Evolutionary conservation across 2,888 invertebrate genomes (phyloP).

Genomic region (Exocentrus adspersus): DNA sequence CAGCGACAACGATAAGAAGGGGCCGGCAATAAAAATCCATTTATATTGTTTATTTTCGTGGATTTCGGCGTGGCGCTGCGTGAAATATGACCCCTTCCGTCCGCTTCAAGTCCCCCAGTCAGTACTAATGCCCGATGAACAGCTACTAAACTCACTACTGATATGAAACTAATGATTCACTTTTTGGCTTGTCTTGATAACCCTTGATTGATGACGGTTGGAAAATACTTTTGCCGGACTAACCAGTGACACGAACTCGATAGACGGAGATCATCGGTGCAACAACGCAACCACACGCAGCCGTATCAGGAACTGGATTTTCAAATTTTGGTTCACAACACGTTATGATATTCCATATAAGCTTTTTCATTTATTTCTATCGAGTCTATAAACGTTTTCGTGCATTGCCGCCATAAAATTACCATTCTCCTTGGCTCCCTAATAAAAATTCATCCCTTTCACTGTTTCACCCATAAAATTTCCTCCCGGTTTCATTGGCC

Average conservation of each 20-base stretch:
- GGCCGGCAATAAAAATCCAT: conserved; percentile 20
- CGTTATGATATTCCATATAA: conserved; percentile 7
- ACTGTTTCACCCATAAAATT: conserved; percentile 13
- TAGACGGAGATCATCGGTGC: conserved; percentile 31
- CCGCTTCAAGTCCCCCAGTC: conserved; percentile 41
- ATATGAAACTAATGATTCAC: conserved; percentile 61
- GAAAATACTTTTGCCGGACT: conserved; percentile 36
- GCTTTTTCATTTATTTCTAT: conserved; percentile 13
- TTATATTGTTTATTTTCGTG: conserved; percentile 19
- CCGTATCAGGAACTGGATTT: no score
- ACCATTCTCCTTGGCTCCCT: conserved; percentile 12
- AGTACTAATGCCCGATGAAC: conserved; percentile 53
- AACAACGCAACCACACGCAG: no score
- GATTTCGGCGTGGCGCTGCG: conserved; percentile 21
- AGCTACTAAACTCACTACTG: conserved; percentile 53
- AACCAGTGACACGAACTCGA: conserved; percentile 42
- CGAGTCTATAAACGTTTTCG: conserved; percentile 7
- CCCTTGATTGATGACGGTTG: conserved; percentile 57
- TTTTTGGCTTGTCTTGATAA: conserved; percentile 58
- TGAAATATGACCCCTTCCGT: conserved; percentile 52
- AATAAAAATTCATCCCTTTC: conserved; percentile 21
- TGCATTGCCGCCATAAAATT: conserved; percentile 21
- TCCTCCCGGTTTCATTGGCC: conserved; percentile 15
- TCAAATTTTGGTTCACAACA: no score
- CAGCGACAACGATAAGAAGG: conserved; percentile 8